Conservation (phyloP, 2,797 vertebrate genomes). For the Netta rufina region DNA sequence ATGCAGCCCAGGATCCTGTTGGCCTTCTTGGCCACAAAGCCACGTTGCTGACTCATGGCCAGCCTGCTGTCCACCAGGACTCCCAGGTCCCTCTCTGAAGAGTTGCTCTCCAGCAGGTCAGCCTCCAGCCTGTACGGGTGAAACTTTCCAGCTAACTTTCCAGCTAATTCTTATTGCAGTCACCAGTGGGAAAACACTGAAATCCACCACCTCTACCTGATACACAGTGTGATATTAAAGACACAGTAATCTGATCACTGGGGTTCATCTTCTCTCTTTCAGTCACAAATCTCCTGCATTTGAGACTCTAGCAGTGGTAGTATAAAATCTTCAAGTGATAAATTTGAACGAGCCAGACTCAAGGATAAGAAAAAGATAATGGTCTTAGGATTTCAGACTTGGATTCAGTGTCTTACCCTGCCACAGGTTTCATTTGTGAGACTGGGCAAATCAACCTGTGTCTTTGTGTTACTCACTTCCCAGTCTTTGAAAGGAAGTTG, state of each 20-base stretch:
- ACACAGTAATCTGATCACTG: background rate
- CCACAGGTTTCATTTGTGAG: background rate
- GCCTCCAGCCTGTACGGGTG: no score
- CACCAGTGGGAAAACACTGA: background rate
- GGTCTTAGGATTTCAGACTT: background rate
- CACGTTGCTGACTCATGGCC: no score
- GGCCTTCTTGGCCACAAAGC: no score
- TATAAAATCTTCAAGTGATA: background rate
- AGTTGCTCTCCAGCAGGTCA: no score
- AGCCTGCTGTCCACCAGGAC: no score
- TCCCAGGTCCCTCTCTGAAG: no score
- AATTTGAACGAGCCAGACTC: background rate
- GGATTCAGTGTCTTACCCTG: background rate
- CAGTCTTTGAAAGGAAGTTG: background rate
- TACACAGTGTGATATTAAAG: background rate
- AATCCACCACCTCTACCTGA: background rate
- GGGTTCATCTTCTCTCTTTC: background rate
- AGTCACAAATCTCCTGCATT: background rate
- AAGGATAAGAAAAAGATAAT: background rate
- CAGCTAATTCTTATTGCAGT: background rate
- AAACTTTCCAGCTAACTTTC: background rate
- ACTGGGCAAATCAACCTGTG: background rate
- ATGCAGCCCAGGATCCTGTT: no score
- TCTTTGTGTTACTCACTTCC: background rate
- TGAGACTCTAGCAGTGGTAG: background rate